A percentile compares a stretch with the other conserved stretches of the same genome.
Conservation (phyloP, 2,113 vertebrate genomes). For the Alexandromys fortis region DNA sequence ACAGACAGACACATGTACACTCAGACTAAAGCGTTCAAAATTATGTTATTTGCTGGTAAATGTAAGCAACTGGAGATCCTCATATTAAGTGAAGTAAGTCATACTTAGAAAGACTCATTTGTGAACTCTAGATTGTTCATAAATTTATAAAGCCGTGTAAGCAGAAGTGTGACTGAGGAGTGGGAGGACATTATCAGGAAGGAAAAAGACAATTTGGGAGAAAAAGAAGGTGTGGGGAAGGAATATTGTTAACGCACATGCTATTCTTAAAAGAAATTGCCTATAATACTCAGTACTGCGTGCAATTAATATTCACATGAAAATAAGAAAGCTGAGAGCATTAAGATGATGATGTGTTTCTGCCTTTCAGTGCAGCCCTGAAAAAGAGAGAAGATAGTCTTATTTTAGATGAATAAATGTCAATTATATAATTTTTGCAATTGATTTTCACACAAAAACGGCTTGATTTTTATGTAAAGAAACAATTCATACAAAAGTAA, state of each 20-base stretch:
- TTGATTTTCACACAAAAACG: neutral
- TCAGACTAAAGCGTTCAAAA: neutral
- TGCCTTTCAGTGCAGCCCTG: neutral
- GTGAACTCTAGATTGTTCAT: neutral
- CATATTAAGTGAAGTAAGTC: neutral
- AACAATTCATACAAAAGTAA: slow-evolving; percentile 17
- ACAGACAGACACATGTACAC: neutral
- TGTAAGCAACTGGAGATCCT: neutral
- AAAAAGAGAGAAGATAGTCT: slow-evolving; percentile 6
- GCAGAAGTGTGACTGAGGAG: neutral
- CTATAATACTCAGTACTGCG: neutral
- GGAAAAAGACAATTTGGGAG: neutral
- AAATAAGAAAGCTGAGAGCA: neutral
- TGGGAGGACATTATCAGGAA: neutral
- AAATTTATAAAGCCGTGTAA: neutral
- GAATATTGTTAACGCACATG: neutral
- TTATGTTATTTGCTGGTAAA: neutral
- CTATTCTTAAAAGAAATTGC: neutral
- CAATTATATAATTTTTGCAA: neutral
- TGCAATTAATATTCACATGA: neutral
- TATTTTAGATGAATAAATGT: slow-evolving; percentile 45
- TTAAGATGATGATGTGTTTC: neutral
- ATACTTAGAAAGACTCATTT: neutral
- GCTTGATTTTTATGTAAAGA: neutral
- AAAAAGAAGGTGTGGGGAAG: neutral